phyloP scores from a whole-genome alignment of 2,888 invertebrate genomes.

The Tetheella fluctuosa region DNA sequence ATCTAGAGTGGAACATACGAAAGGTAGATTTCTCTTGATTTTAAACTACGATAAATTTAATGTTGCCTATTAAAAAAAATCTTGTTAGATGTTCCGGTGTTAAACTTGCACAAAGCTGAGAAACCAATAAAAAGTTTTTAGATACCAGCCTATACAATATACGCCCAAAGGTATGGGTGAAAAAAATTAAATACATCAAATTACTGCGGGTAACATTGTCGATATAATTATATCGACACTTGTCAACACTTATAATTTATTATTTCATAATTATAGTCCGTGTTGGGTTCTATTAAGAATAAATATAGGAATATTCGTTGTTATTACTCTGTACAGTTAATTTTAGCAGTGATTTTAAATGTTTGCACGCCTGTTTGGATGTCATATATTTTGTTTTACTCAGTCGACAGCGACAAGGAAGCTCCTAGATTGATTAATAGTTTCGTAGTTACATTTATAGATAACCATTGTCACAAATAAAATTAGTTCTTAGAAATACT shows the following conservation, averaged over 20 bases:
- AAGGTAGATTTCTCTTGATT: constrained; percentile 44
- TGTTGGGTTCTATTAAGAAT: neutral
- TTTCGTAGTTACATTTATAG: neutral
- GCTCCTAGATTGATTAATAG: neutral
- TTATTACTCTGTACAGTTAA: neutral
- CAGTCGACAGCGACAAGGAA: neutral
- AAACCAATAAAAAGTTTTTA: neutral
- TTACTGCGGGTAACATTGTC: neutral
- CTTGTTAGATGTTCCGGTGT: neutral
- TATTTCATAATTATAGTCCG: neutral
- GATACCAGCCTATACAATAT: neutral
- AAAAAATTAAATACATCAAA: too few species aligned
- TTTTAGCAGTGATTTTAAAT: constrained; percentile 1
- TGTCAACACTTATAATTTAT: neutral
- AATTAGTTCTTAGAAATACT: neutral
- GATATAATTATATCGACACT: neutral
- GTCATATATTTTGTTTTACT: neutral
- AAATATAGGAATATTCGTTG: neutral
- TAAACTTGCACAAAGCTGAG: neutral
- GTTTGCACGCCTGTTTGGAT: neutral
- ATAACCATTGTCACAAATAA: neutral
- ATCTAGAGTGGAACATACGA: constrained; percentile 48
- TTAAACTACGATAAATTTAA: constrained; percentile 20
- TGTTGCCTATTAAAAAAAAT: neutral
- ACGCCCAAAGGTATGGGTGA: too few species aligned